phyloP scores from a whole-genome alignment of 2,888 invertebrate genomes.

The Dusona sp. region DNA sequence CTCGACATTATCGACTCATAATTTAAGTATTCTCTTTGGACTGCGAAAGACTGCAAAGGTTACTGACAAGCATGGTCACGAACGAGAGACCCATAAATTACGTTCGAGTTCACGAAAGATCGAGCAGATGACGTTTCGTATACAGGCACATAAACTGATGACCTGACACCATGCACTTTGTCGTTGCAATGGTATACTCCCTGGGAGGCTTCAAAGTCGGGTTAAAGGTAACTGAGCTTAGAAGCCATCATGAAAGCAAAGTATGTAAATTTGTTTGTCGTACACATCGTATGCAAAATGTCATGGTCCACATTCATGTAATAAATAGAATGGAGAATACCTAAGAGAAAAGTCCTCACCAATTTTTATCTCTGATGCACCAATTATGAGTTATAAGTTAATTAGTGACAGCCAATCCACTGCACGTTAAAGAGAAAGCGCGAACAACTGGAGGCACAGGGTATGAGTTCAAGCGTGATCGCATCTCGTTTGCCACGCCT shows the following conservation, averaged over 20 bases:
- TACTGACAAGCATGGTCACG: conserved; percentile 15
- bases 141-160: conserved; percentile 54
- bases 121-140: conserved; percentile 44
- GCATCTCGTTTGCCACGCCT: conserved; percentile 1
- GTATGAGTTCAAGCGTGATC: neutral
- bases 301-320: neutral
- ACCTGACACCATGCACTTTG: conserved; percentile 58
- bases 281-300: neutral
- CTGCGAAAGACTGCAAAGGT: conserved; percentile 4
- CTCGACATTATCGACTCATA: conserved; percentile 49
- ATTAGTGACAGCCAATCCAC: conserved; percentile 4
- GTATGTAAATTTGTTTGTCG: neutral
- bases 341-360: neutral
- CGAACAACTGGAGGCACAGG: neutral
- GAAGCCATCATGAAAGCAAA: neutral
- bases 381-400: neutral
- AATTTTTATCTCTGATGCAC: neutral
- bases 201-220: neutral
- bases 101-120: conserved; percentile 51
- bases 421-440: neutral
- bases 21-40: conserved; percentile 29
- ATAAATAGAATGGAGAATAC: neutral
- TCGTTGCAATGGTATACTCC: neutral
- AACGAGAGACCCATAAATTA: conserved; percentile 51
- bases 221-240: neutral